Conservation (phyloP, 2,888 invertebrate genomes). For the Eilema griseolum region DNA sequence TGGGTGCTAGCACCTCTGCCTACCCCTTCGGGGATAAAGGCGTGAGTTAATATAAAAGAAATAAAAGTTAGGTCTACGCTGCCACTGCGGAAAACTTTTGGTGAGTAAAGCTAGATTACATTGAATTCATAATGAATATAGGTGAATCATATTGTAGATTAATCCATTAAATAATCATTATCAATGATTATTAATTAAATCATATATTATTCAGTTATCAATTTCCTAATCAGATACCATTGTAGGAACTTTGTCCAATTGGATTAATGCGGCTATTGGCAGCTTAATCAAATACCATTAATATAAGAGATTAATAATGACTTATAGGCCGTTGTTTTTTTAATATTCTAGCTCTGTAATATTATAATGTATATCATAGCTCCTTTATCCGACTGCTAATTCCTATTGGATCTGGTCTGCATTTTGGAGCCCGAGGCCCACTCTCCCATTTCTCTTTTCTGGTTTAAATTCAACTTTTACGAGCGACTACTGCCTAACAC, state of each 20-base stretch:
- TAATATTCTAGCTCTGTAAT: neutral
- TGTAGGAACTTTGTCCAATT: neutral
- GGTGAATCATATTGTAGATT: neutral
- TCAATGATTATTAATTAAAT: neutral
- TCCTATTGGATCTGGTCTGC: no score
- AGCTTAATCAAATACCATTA: neutral
- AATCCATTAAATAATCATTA: conserved; percentile 2
- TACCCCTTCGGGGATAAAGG: no score
- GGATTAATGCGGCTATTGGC: neutral
- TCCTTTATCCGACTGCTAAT: neutral
- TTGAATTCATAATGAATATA: neutral
- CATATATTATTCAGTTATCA: neutral
- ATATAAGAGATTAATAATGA: neutral
- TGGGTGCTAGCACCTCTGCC: no score
- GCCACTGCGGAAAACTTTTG: neutral
- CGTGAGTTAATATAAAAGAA: no score
- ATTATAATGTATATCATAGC: neutral
- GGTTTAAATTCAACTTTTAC: no score
- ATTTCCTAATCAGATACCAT: neutral
- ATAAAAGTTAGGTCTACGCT: neutral
- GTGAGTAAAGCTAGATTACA: neutral
- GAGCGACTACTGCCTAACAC: no score
- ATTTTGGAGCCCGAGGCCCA: no score
- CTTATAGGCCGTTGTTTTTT: neutral
- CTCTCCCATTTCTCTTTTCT: no score